These are phyloP conservation scores for Scaptomyza polygonia DNA, from an alignment of 2,888 invertebrate genomes.

Conservation along the genomic window DNA sequence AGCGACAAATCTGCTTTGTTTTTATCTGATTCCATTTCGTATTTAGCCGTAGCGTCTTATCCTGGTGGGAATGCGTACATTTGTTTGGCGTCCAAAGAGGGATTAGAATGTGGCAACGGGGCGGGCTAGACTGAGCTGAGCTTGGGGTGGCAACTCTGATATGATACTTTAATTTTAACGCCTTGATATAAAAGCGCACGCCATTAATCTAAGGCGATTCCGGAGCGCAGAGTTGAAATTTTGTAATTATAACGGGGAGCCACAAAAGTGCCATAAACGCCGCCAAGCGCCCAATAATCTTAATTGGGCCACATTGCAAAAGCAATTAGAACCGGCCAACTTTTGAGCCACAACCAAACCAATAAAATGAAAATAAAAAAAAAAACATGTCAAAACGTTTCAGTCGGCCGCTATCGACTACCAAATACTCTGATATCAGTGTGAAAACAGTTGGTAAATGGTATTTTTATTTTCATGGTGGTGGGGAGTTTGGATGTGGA, in stretches of 20 bases:
- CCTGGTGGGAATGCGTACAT: slow-evolving; percentile 79
- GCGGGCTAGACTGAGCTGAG: not conserved
- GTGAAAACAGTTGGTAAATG: too few species aligned
- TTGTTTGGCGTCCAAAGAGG: slow-evolving; percentile 64
- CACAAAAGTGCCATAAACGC: slow-evolving; percentile 82
- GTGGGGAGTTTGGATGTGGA: too few species aligned
- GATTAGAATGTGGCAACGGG: slow-evolving; percentile 55
- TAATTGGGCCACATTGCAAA: slow-evolving; percentile 81
- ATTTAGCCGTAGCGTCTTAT: slow-evolving; percentile 72
- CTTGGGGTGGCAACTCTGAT: slow-evolving; percentile 2
- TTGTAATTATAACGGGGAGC: slow-evolving; percentile 79
- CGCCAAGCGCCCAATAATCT: slow-evolving; percentile 82
- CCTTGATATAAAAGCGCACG: slow-evolving; percentile 44
- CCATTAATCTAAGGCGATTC: slow-evolving; percentile 59
- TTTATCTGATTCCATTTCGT: slow-evolving; percentile 76
- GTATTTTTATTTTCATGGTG: too few species aligned
- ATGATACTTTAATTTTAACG: slow-evolving; percentile 58
- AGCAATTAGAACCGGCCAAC: slow-evolving; percentile 60
- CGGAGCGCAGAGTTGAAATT: slow-evolving; percentile 59
- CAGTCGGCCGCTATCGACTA: too few species aligned
- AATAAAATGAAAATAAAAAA: slow-evolving; percentile 33
- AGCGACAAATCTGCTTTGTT: slow-evolving; percentile 80
- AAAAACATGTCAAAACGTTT: not conserved
- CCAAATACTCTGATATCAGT: too few species aligned
- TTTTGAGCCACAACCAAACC: slow-evolving; percentile 20